These are phyloP conservation scores for Candoia aspera DNA, from an alignment of 2,113 vertebrate genomes.

Conservation along the genomic window DNA sequence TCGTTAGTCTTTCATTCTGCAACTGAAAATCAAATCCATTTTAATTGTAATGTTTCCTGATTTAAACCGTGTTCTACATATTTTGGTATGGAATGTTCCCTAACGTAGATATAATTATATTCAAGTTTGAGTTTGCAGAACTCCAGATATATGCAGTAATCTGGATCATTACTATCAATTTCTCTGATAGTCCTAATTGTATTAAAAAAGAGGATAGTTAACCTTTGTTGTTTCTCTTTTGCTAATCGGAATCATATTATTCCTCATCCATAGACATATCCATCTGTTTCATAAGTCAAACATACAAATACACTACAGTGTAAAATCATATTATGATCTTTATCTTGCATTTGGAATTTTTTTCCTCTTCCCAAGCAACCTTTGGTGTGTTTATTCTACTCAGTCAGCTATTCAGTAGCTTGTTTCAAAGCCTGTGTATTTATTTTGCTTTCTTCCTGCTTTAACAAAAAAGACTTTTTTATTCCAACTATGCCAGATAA, in stretches of 20 bases:
- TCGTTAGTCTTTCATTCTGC: too few species aligned
- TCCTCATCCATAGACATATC: not conserved
- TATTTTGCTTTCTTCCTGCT: constrained; percentile 48
- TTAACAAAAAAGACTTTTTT: constrained; percentile 40
- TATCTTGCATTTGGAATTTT: not conserved
- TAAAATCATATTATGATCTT: not conserved
- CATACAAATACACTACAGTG: not conserved
- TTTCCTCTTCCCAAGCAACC: too few species aligned
- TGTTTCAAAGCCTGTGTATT: constrained; percentile 31
- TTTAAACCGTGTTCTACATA: too few species aligned
- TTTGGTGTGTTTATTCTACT: constrained; percentile 17
- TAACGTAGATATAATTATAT: too few species aligned
- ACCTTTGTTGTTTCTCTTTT: not conserved
- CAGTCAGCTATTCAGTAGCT: constrained; percentile 29
- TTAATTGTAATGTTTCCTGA: too few species aligned
- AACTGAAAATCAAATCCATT: too few species aligned
- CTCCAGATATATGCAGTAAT: too few species aligned
- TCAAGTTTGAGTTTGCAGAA: too few species aligned
- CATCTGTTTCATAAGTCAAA: not conserved
- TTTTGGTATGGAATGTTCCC: too few species aligned
- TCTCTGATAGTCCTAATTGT: not conserved
- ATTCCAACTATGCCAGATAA: constrained; percentile 55
- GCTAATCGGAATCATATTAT: not conserved
- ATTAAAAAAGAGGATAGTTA: not conserved
- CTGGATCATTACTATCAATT: too few species aligned